Evolutionary conservation across 2,888 invertebrate species (phyloP).

Genomic region (Elegia similella): DNA sequence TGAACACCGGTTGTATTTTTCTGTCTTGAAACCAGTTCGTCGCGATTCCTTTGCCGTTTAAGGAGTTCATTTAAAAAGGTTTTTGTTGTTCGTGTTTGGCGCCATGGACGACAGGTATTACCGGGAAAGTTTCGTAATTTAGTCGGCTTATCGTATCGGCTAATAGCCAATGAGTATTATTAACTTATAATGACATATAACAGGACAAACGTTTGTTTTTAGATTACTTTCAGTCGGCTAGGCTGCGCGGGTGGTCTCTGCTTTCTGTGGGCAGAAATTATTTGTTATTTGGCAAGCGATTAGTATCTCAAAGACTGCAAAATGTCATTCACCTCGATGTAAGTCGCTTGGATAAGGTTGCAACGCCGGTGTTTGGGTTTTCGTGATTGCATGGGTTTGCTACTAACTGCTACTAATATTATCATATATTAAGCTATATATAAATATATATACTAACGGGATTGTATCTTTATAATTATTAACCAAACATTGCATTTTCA

Average conservation of each 20-base stretch:
- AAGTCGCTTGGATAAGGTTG: constrained; percentile 54
- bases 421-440: background rate
- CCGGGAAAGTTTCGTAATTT: constrained; percentile 10
- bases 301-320: constrained; percentile 38
- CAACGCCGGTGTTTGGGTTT: constrained; percentile 8
- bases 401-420: constrained; percentile 7
- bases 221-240: constrained; percentile 56
- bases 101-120: constrained; percentile 60
- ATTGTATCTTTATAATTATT: background rate
- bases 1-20: constrained; percentile 54
- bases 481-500: too few species aligned
- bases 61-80: constrained; percentile 25
- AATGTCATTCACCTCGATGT: constrained; percentile 77
- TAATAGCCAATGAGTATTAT: constrained; percentile 26
- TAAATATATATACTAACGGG: background rate
- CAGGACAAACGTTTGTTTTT: constrained; percentile 50
- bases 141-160: constrained; percentile 21
- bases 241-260: constrained; percentile 48
- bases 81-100: constrained; percentile 32
- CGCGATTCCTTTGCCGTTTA: constrained; percentile 34
- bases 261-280: constrained; percentile 35
- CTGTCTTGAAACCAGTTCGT: constrained; percentile 49
- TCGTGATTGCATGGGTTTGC: constrained; percentile 10
- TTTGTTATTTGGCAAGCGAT: background rate
- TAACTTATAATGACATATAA: constrained; percentile 30